Evolutionary conservation across 2,113 vertebrate species (phyloP).

Genomic region (Elephas maximus): DNA sequence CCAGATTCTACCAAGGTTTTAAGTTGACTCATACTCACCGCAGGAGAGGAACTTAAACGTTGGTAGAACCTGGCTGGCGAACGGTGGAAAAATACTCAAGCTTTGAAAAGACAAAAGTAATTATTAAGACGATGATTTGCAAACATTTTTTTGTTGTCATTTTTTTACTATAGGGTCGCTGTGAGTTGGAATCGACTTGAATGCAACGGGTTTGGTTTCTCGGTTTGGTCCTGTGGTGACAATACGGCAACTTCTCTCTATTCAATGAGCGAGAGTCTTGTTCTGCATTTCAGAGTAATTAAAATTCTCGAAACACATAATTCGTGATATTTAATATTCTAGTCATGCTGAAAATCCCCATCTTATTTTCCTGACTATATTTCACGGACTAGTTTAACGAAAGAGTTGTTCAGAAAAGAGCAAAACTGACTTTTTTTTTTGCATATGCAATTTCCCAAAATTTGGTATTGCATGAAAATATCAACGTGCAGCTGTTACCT

Average conservation of each 20-base stretch:
- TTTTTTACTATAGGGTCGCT: background rate
- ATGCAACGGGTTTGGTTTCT: too few relatives aligned
- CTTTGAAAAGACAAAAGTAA: background rate
- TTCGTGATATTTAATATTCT: background rate
- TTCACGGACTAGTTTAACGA: background rate
- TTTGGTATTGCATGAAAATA: background rate
- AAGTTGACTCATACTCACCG: background rate
- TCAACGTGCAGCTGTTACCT: background rate
- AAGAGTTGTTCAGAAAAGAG: background rate
- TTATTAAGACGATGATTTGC: background rate
- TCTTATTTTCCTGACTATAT: background rate
- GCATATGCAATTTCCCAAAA: background rate
- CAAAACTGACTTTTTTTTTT: background rate
- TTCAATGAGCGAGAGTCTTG: background rate
- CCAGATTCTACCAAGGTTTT: background rate
- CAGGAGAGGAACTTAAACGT: background rate
- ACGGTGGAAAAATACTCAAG: background rate
- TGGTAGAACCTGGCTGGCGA: background rate
- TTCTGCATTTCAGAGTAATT: constrained; percentile 3
- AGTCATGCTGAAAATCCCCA: background rate
- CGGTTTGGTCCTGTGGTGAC: background rate
- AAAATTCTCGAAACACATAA: background rate
- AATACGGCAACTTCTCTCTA: background rate
- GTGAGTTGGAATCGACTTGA: too few relatives aligned
- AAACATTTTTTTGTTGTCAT: background rate